Conservation (phyloP, 2,888 invertebrate species). For the Epinotia bilunana region DNA sequence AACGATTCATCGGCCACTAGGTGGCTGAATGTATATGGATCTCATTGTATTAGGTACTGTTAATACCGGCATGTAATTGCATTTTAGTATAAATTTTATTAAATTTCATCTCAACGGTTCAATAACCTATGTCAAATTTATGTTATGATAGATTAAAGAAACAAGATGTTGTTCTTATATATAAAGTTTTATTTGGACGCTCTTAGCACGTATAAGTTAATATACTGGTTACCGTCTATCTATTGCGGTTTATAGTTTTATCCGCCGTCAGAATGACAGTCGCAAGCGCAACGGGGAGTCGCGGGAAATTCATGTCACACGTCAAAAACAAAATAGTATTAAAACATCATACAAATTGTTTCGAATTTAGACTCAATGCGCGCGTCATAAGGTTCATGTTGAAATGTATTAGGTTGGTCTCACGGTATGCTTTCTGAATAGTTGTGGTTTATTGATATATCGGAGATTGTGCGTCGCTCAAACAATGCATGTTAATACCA, state of each 20-base stretch:
- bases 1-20: no score
- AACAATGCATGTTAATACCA: background rate
- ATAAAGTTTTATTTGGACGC: background rate
- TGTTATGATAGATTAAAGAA: no score
- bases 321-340: conserved; percentile 39
- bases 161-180: background rate
- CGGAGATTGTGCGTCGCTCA: conserved; percentile 20
- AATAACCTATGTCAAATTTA: no score
- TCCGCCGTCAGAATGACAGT: conserved; percentile 54
- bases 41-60: no score
- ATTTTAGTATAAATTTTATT: no score
- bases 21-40: no score
- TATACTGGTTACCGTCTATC: background rate
- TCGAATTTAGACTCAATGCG: conserved; percentile 7
- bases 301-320: conserved; percentile 47
- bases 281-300: conserved; percentile 57
- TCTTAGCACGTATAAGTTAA: background rate
- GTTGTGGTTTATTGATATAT: conserved; percentile 20
- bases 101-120: no score
- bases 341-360: conserved; percentile 21
- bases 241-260: conserved; percentile 54
- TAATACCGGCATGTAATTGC: no score
- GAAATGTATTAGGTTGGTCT: no score
- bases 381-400: conserved; percentile 9
- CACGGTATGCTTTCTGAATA: background rate